Conservation (phyloP, 2,113 vertebrate genomes). For the Mastomys natalensis region DNA sequence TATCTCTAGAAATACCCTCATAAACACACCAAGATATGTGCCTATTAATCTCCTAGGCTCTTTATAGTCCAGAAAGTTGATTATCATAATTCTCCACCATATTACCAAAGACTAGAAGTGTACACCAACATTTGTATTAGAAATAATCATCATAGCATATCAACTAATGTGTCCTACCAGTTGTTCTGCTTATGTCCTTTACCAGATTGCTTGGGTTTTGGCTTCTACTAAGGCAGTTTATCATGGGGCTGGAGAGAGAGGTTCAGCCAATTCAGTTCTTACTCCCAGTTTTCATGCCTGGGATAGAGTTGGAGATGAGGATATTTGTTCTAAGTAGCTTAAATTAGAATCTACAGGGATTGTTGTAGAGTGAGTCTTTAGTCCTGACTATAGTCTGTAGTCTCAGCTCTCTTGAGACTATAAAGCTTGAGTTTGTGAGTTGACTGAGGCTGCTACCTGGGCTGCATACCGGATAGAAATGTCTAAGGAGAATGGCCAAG, state of each 20-base stretch:
- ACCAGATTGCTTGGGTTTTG: background rate
- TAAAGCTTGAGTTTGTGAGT: background rate
- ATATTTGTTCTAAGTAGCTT: background rate
- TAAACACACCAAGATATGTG: background rate
- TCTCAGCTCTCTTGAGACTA: background rate
- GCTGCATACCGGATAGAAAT: background rate
- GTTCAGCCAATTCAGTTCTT: no score
- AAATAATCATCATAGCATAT: background rate
- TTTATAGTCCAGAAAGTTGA: background rate
- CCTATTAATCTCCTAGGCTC: background rate
- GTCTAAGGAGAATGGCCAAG: background rate
- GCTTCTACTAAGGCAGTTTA: background rate
- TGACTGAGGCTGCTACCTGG: no score
- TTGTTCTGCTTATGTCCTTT: background rate
- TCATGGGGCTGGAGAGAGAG: fast-evolving
- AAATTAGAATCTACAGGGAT: background rate
- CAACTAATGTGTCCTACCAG: background rate
- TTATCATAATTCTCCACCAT: background rate
- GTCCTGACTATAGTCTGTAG: no score
- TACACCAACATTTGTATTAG: background rate
- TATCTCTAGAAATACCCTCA: background rate
- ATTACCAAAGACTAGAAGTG: background rate
- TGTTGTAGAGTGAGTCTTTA: background rate
- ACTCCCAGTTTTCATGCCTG: background rate
- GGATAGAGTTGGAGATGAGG: background rate